phyloP scores from a whole-genome alignment of 2,888 invertebrate species.

The Busseola fusca region DNA sequence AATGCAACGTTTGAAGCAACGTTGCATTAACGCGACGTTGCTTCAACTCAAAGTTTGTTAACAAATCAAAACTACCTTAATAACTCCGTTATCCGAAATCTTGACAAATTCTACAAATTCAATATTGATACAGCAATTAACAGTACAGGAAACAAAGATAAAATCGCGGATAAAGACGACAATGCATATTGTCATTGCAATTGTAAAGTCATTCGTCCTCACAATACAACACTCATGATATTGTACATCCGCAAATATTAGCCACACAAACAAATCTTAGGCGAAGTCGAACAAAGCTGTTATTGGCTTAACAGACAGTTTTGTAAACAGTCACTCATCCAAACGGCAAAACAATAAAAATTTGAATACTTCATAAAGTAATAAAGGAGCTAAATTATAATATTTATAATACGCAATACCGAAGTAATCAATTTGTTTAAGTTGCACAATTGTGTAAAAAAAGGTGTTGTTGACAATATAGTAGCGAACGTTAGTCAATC shows the following conservation, averaged over 20 bases:
- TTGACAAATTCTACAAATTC: constrained; percentile 1
- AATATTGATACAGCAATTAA: constrained; percentile 30
- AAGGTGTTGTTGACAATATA: constrained; percentile 1
- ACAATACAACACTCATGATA: constrained; percentile 16
- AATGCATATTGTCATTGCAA: constrained; percentile 39
- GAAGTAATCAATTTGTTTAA: constrained; percentile 29
- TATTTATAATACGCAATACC: constrained; percentile 25
- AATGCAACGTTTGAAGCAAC: too few species aligned
- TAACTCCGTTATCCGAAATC: background rate
- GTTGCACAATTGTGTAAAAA: constrained; percentile 29
- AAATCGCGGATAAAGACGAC: constrained; percentile 26
- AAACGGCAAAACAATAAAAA: constrained; percentile 11
- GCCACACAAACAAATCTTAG: constrained; percentile 9
- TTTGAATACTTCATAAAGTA: background rate
- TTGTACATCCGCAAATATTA: constrained; percentile 24
- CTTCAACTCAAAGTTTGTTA: too few species aligned
- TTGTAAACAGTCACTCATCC: background rate
- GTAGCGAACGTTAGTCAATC: constrained; percentile 15
- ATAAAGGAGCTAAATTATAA: constrained; percentile 3
- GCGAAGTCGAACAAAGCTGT: constrained; percentile 8
- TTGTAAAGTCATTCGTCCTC: constrained; percentile 31
- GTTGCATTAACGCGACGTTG: too few species aligned
- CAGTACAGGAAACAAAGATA: constrained; percentile 25
- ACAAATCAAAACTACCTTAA: background rate
- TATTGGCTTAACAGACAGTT: constrained; percentile 1